Percentiles rank a stretch among this genome's conserved stretches.
phyloP scores from a whole-genome alignment of 2,113 vertebrate species.

The Saiga tatarica region DNA sequence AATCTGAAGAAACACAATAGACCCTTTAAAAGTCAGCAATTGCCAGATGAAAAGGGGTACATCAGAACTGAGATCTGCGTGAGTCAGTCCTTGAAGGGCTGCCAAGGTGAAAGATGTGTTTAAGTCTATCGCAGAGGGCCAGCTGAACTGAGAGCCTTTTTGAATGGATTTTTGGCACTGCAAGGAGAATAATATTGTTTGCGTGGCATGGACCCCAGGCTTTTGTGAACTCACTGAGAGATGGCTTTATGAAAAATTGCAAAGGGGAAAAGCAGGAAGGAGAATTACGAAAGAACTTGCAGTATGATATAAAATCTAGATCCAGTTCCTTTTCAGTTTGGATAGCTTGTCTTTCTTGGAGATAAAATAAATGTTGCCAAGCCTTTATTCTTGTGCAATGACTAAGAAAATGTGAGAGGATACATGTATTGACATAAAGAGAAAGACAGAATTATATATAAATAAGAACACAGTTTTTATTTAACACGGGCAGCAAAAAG shows the following conservation, averaged over 20 bases:
- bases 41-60: constrained; percentile 37
- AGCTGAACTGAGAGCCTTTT: constrained; percentile 43
- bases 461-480: not conserved
- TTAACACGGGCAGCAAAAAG: not conserved
- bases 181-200: constrained; percentile 37
- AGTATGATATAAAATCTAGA: not conserved
- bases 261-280: constrained; percentile 40
- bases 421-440: not conserved
- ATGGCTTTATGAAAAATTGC: constrained; percentile 61
- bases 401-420: not conserved
- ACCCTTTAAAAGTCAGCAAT: constrained; percentile 36
- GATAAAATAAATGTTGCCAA: not conserved
- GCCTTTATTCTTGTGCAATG: not conserved
- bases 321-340: not conserved
- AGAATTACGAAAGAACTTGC: constrained; percentile 3
- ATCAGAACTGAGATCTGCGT: constrained; percentile 33
- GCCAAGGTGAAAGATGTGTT: constrained; percentile 11
- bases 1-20: constrained; percentile 52
- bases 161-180: constrained; percentile 46
- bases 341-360: not conserved
- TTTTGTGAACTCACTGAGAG: constrained; percentile 25
- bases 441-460: not conserved
- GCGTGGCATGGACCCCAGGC: not conserved
- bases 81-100: constrained; percentile 51
- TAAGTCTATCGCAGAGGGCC: constrained; percentile 2